A percentile compares a stretch with the other conserved stretches of the same genome.
Evolutionary conservation across 2,797 vertebrate genomes (phyloP).

Genomic region (Channallabes apus): DNA sequence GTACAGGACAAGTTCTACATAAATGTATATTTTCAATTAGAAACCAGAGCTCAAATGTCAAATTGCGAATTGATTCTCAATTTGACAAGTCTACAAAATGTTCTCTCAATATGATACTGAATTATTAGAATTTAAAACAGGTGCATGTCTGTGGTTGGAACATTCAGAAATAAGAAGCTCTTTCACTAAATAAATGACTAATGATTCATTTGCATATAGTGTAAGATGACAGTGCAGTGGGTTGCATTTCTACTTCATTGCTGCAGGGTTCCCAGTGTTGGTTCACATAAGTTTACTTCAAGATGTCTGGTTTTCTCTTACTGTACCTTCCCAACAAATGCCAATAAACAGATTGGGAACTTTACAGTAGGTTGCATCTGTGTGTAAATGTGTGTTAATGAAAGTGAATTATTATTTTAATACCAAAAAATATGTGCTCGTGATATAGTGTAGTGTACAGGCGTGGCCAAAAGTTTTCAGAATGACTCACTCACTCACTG

Average conservation of each 20-base stretch:
- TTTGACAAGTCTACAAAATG: not conserved
- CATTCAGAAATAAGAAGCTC: not conserved
- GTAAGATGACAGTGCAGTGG: not conserved
- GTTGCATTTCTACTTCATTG: too few relatives aligned
- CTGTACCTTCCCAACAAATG: too few relatives aligned
- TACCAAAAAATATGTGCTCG: not conserved
- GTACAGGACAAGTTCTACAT: not conserved
- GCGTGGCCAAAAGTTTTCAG: too few relatives aligned
- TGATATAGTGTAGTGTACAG: not conserved
- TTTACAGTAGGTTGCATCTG: not conserved
- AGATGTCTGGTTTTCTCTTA: not conserved
- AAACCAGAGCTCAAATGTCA: not conserved
- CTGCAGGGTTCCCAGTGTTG: not conserved
- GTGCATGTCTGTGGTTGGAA: not conserved
- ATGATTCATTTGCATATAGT: not conserved
- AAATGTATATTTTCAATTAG: not conserved
- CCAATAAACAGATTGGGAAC: not conserved
- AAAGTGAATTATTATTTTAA: too few relatives aligned
- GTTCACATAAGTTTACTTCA: not conserved
- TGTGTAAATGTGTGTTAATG: not conserved
- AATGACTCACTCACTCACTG: too few relatives aligned
- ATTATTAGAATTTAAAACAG: not conserved
- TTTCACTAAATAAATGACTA: slow-evolving; percentile 3
- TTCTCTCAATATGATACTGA: not conserved
- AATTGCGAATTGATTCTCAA: not conserved